Evolutionary conservation across 37 sponge, comb jelly and placozoan genomes (phyloP).

Genomic region (Lycopodina hypogea): DNA sequence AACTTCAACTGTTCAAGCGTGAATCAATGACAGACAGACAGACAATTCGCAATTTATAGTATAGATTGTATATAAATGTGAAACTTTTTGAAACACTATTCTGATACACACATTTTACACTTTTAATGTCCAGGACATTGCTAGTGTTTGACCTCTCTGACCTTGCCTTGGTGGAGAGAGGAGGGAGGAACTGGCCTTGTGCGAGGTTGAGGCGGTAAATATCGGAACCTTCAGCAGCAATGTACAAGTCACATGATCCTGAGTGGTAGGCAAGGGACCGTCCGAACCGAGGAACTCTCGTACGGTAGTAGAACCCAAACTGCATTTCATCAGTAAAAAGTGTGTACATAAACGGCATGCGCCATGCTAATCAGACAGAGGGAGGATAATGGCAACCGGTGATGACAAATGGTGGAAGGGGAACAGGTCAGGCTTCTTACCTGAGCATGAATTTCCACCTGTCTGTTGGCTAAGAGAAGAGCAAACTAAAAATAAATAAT

Average conservation of each 20-base stretch:
- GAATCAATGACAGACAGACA: too few species aligned
- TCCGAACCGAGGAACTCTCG: constrained; percentile 89
- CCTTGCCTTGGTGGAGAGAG: constrained; percentile 68
- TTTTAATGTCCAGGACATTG: too few species aligned
- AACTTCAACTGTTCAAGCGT: too few species aligned
- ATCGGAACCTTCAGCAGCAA: constrained; percentile 76
- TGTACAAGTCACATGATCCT: constrained; percentile 90
- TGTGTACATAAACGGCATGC: not conserved
- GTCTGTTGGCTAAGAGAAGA: constrained; percentile 71
- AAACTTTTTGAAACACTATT: too few species aligned
- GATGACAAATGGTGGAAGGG: not conserved
- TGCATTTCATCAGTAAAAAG: constrained; percentile 6
- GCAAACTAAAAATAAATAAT: constrained; percentile 71
- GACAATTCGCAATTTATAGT: too few species aligned
- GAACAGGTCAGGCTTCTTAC: constrained; percentile 12
- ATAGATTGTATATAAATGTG: too few species aligned
- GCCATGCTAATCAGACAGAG: not conserved
- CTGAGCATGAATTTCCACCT: constrained; percentile 89
- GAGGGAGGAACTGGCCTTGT: constrained; percentile 78
- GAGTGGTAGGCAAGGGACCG: constrained; percentile 91
- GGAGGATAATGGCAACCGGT: not conserved
- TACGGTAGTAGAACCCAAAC: constrained; percentile 87
- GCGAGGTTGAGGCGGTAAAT: constrained; percentile 92
- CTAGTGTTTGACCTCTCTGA: too few species aligned
- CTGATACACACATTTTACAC: too few species aligned